Evolutionary conservation across 2,888 invertebrate genomes (phyloP), one percentile per base, ranked within the genome.

Genomic region (Biston betularia): DNA sequence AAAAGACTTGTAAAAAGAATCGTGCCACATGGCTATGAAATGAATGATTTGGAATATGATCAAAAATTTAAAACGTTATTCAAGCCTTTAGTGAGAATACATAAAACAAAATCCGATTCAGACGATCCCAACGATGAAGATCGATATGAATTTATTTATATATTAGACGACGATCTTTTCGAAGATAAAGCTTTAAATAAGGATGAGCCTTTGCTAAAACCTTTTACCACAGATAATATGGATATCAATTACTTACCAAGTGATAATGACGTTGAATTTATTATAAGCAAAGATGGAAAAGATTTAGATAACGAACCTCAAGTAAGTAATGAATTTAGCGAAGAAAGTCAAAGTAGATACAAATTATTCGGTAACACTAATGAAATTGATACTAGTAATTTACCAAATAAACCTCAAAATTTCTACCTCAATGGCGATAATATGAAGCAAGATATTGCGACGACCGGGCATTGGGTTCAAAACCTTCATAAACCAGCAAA

Each of bases 11-110:
- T 80, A 0, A 79, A 78, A 12, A 75, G 76, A 33, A 58, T 75
- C 0, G 56, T 81, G n/a, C 81, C 80, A 0, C 81, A 81, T 11
- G 71, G 70, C 0, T 75, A 75, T 12, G 35, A 7, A 0, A 52
- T 68, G 6, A 65, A 60, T 0, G 46, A 63, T 2, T 69, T 69
- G 9, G 79, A 81, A 67, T 79, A 78, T 9, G 77, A 83, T n/a
- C 35, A 63, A 0, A 72, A 72, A 66, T 61, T 70, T 4, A 76
- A 79, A 0, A 74, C 79, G 0, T 12, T 78, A 0, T 84, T 77
- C 60, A 78, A 70, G 53, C 81, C 85, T 0, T 24, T 82, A 14
- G 33, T 75, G 0, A 75, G 79, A 46, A 58, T 80, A 1, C 80
- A 80, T 46, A 63, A 79, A 1, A 73, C 54, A 8, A 75, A 66